Evolutionary conservation across 2,113 vertebrate species (phyloP), one percentile per base, ranked within the genome.

Genomic region (Chlorodrepanis virens): DNA sequence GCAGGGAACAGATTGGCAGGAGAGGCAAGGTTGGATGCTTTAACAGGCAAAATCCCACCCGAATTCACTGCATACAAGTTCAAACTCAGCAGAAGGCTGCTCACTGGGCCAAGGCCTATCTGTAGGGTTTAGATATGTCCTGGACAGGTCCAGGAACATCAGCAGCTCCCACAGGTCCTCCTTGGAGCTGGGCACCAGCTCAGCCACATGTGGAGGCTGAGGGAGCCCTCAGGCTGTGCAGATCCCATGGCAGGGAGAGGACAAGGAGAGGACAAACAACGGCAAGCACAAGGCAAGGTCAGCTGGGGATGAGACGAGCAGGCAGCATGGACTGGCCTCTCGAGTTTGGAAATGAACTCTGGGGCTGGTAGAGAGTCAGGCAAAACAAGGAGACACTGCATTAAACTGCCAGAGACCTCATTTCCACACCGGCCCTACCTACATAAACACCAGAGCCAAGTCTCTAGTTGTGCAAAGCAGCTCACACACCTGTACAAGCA

Each of bases 331-430:
- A 72, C 74, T 1, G 7, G 67, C 50, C 74, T 61, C 84, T 44
- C 39, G 9, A 54, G 52, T 12, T 22, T 22, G 57, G 19, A 88
- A 70, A 44, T 27, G 11, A 83, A n/a, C 57, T 50, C 53, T 42
- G 61, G 80, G 76, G 82, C 72, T 65, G 56, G 60, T 8, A 52
- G 82, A 90, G 83, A 64, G 53, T 89, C 92, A 87, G 42, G 3
- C 28, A 52, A 44, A 64, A 82, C 80, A 80, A 64, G 20, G 93
- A 97, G 90, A 87, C 76, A 10, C 57, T 78, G 70, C 91, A 53
- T 37, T 14, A 37, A 91, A 59, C 35, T 59, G 53, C 40, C 83
- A 42, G 14, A 59, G 35, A 35, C 72, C 68, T 90, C 12, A 2
- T n/a, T 8, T 69, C 78, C 63, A 70, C n/a, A 35, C 33, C 79